Base-by-base conservation (phyloP, 2,888 invertebrate genomes). In the Drosophila meridionalis region DNA sequence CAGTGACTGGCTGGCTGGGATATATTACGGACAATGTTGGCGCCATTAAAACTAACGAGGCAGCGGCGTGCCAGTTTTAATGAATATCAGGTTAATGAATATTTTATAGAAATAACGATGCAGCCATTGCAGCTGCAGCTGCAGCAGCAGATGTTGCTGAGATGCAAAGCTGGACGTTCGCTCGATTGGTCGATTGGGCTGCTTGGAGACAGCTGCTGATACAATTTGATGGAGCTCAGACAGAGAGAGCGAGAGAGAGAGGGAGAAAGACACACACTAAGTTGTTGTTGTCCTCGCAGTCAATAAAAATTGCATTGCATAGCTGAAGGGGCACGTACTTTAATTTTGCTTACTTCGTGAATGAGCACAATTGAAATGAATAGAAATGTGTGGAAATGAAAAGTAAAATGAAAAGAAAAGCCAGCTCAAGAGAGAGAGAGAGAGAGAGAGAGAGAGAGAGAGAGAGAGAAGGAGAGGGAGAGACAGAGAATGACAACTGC, bases 271-370 rank as follows among this genome's bases (percentile, higher is more conserved):
- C 20, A 20, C 20, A 20, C 20, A 20, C 20, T 20, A 20, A 20
- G 20, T 20, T 20, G 20, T 20, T 20, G 1, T 20, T 20, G 20
- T 40, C 47, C 6, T 43, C 47, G 53, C 76, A 72, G 80, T 83
- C 83, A 88, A 89, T 87, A 87, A 79, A 87, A 89, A 87, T 81
- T 84, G 84, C 84, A 83, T 74, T 74, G 83, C 83, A 83, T 82
- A 50, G 77, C 80, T 68, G 69, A 75, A 80, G 75, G 87, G 85
- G 75, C 87, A 89, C 85, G 89, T 89, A 82, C 58, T 87, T 87
- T 89, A 82, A 89, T 86, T 89, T 87, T 66, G 82, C 88, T 89
- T 78, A 73, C 88, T 89, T 78, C 83, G 90, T 82, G 85, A 85
- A 84, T 76, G 85, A 82, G 85, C 68, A 70, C 90, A 87, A 87